Evolutionary conservation across 1,140 invertebrate genomes (phyloP).

Genomic region (Campoletis sonorensis): DNA sequence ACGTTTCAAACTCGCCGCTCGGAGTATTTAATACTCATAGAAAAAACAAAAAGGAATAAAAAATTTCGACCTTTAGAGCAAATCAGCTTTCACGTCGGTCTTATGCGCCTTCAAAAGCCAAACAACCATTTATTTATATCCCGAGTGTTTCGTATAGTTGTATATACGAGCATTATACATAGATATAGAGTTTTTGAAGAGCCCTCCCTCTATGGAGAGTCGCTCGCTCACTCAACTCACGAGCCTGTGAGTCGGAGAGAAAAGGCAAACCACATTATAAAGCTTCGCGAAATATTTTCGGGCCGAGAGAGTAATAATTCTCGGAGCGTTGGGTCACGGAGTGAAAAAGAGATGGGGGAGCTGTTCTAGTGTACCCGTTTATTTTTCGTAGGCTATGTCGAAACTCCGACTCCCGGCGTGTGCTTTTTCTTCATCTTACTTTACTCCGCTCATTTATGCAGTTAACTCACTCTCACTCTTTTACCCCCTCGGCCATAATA

Average conservation of each 20-base stretch:
- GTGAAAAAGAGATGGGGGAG: neutral
- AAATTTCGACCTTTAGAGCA: neutral
- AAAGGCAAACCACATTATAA: conserved; percentile 60
- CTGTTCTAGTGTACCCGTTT: conserved; percentile 9
- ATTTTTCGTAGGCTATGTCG: conserved; percentile 25
- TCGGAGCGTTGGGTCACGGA: conserved; percentile 15
- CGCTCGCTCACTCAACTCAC: neutral
- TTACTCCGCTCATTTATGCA: neutral
- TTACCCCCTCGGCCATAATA: neutral
- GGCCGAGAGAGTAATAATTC: conserved; percentile 68
- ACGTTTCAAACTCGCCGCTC: no score
- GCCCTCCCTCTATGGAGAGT: neutral
- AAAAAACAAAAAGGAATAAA: neutral
- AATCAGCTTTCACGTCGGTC: neutral
- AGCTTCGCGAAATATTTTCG: conserved; percentile 70
- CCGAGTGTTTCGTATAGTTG: neutral
- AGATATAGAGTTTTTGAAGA: conserved; percentile 11
- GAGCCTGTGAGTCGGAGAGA: conserved; percentile 53
- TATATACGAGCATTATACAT: neutral
- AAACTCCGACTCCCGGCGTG: conserved; percentile 44
- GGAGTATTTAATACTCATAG: neutral
- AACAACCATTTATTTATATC: neutral
- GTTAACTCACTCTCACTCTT: conserved; percentile 6
- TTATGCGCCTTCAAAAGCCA: neutral
- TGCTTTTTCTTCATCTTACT: conserved; percentile 52